Evolutionary conservation across 53 echinoderm and acorn worm species (phyloP), one percentile per base, ranked within the genome.

Genomic region (Mesocentrotus franciscanus): DNA sequence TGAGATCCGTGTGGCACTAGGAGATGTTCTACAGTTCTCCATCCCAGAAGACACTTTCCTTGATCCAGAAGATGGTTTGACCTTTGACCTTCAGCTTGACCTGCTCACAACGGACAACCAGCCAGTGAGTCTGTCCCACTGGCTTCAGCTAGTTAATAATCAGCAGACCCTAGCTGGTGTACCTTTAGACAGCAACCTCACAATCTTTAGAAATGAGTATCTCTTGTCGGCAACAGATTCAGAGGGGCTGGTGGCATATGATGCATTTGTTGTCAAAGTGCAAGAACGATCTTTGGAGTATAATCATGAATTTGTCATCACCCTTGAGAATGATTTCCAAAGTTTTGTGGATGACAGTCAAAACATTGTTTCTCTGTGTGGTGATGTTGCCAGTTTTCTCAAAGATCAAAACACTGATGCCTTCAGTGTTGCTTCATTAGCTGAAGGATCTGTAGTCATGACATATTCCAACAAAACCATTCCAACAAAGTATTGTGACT

Each of bases 21-120:
- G 97, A 74, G 85, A 93, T 34, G 94, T 97, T 58, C 93, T 97
- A 18, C 68, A 96, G 17, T 96, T 92, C 90, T 35, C 60, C 5
- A 96, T 97, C 61, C 97, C 97, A 90, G 71, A 93, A 42, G 95
- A 97, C 75, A 96, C 97, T 1, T 97, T 97, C 71, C 91, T 90
- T 68, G 97, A 97, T 68, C 60, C 71, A 58, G 96, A 96, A 32
- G 97, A 97, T 93, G 97, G 97, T 26, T 66, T 78, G 62, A 97
- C 97, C 32, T 95, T 90, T 70, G 95, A 96, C 91, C 96, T 97
- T 14, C 57, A 71, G 32, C 94, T 97, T 27, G 81, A 76, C 18
- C 92, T 97, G 57, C 94, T 94, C 27, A 93, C 71, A 1, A 66
- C 70, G 0, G 75, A 96, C 90, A 89, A 95, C 36, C 64, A 95